These are phyloP conservation scores for Tragelaphus eurycerus DNA, from an alignment of 2,797 vertebrate species.

Conservation along the genomic window DNA sequence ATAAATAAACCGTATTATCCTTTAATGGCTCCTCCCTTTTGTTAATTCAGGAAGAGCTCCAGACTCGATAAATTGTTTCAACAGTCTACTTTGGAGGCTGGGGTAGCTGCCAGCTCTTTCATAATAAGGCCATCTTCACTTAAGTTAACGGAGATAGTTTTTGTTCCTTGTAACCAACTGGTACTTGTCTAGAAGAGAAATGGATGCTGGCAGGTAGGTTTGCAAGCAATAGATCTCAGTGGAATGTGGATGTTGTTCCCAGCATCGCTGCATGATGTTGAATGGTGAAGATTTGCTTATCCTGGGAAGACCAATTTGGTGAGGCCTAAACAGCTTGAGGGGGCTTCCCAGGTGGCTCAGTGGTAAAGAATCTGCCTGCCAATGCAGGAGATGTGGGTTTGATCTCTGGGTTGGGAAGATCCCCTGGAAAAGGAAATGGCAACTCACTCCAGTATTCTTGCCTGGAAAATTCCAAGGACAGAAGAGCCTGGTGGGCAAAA, in stretches of 20 bases:
- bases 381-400: not conserved
- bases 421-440: not conserved
- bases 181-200: constrained; percentile 18
- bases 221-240: not conserved
- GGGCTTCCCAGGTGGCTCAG: not conserved
- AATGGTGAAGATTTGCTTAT: not conserved
- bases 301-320: not conserved
- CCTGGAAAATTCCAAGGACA: not conserved
- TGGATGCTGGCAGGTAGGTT: not conserved
- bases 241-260: not conserved
- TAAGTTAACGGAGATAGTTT: not conserved
- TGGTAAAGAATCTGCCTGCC: not conserved
- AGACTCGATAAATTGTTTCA: constrained; percentile 62
- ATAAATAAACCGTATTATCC: constrained; percentile 65
- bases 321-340: not conserved
- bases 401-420: not conserved
- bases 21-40: constrained; percentile 60
- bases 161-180: not conserved
- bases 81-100: not conserved
- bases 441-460: not conserved
- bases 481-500: not conserved
- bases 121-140: constrained; percentile 3
- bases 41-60: constrained; percentile 71
- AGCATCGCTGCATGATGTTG: fast-evolving
- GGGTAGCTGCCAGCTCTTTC: not conserved